These are phyloP conservation scores for Oryzias dopingdopingensis DNA, from an alignment of 2,797 vertebrate species.

Conservation along the genomic window DNA sequence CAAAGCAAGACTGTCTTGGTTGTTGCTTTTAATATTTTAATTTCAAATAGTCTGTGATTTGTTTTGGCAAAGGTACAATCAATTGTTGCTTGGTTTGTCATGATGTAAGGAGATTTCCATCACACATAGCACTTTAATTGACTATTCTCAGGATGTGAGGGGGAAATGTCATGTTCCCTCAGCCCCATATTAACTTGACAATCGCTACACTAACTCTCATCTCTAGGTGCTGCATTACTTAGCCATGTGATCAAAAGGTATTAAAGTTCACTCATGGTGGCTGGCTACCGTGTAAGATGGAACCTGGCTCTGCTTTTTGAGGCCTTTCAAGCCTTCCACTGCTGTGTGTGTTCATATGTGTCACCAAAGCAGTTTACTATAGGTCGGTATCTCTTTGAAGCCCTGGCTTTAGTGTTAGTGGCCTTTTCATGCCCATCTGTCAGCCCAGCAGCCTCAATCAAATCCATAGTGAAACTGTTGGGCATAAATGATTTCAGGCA, in stretches of 20 bases:
- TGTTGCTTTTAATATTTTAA: no score
- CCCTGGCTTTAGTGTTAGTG: conserved; percentile 50
- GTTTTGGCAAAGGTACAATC: no score
- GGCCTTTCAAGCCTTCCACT: conserved; percentile 56
- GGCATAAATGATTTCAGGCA: conserved; percentile 2
- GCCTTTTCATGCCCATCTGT: conserved; percentile 58
- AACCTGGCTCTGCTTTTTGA: conserved; percentile 35
- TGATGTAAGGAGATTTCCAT: no score
- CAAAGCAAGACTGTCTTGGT: no score
- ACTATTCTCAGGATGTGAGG: not conserved
- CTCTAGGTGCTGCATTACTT: not conserved
- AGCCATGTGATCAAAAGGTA: conserved; percentile 39
- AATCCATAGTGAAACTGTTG: conserved; percentile 7
- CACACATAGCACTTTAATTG: not conserved
- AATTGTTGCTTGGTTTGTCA: no score
- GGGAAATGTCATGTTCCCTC: not conserved
- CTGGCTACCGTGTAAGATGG: conserved; percentile 15
- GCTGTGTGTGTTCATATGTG: conserved; percentile 26
- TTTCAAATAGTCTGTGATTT: no score
- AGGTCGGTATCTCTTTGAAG: conserved; percentile 74
- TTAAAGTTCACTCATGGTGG: conserved; percentile 48
- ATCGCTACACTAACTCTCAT: not conserved
- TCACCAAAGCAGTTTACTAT: conserved; percentile 64
- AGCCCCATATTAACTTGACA: not conserved
- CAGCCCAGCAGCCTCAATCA: conserved; percentile 26